These are phyloP conservation scores for Rhorus exstirpatorius DNA, from an alignment of 2,888 invertebrate species.

Conservation along the genomic window DNA sequence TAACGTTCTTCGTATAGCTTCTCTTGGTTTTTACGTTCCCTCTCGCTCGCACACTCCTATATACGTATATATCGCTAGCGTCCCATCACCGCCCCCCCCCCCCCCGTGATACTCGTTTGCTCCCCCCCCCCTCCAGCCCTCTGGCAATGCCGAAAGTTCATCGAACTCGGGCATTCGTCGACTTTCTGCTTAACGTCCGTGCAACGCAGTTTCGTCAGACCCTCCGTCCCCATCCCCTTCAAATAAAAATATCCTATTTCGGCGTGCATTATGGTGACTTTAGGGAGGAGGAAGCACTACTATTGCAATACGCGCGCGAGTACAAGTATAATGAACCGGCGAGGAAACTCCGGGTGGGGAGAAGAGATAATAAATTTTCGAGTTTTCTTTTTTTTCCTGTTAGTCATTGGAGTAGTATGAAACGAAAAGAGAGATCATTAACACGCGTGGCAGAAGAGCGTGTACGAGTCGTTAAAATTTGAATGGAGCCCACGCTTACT, in stretches of 20 bases:
- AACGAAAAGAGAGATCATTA: conserved; percentile 16
- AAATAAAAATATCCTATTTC: conserved; percentile 47
- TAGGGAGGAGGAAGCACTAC: background rate
- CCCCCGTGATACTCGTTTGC: conserved; percentile 12
- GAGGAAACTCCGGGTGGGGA: background rate
- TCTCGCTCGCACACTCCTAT: conserved; percentile 4
- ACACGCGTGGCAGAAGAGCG: conserved; percentile 43
- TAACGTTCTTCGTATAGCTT: conserved; percentile 38
- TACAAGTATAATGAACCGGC: background rate
- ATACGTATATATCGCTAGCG: background rate
- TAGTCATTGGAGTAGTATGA: background rate
- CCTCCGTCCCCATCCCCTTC: background rate
- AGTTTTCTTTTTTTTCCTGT: too few relatives aligned
- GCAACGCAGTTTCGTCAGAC: conserved; percentile 31
- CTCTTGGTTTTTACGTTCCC: conserved; percentile 29
- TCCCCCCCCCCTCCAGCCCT: conserved; percentile 28
- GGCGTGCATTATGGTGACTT: background rate
- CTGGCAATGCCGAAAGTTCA: conserved; percentile 56
- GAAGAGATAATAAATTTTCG: conserved; percentile 4
- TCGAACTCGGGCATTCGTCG: conserved; percentile 58
- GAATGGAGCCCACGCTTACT: conserved; percentile 60
- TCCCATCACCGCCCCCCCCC: conserved; percentile 19
- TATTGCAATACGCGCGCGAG: too few relatives aligned
- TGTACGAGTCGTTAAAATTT: conserved; percentile 58
- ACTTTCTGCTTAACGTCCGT: conserved; percentile 14